Evolutionary conservation across 2,888 invertebrate species (phyloP), one percentile per base, ranked within the genome.

Genomic region (Cecidostiba fungosa): DNA sequence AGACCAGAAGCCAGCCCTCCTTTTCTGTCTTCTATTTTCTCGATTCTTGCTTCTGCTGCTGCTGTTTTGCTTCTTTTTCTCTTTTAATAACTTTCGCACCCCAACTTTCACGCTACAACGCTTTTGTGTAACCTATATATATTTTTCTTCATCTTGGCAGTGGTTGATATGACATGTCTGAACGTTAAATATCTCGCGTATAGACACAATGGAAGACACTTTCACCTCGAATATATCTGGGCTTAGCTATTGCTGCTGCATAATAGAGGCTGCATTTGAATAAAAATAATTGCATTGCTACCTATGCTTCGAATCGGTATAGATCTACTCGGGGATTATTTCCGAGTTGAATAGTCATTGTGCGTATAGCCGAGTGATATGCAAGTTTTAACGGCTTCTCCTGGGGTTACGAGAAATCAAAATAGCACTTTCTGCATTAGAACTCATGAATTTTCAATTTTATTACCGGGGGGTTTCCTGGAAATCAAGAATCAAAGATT

Each of bases 101-200:
- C 39, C 47, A 81, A 81, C 62, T 81, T 81, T 81, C 54, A 39
- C 19, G 62, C 62, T 43, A 16, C 26, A 10, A 50, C 26, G 32
- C 74, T n/a, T 43, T 74, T n/a, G 47, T 5, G 32, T 50, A 0
- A 3, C n/a, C 19, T 36, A 36, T 19, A 36, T 36, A 32, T 69
- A 69, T 32, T 29, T 69, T 66, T 66, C 29, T 19, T 16, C 32
- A 19, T 39, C 32, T 36, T 32, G 70, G 3, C 8, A 36, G 1
- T 19, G 39, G 6, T 70, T 70, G 36, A 36, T 70, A n/a, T 70
- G 36, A 70, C 32, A 70, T 70, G 32, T 36, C 36, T 70, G 36
- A 59, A 23, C 59, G 19, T 36, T 70, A 19, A 36, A 70, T 70
- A 36, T 8, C 5, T 36, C 32, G 36, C 19, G 36, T 36, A 36